Evolutionary conservation across 2,113 vertebrate species (phyloP).

Genomic region (Oreochromis niloticus): DNA sequence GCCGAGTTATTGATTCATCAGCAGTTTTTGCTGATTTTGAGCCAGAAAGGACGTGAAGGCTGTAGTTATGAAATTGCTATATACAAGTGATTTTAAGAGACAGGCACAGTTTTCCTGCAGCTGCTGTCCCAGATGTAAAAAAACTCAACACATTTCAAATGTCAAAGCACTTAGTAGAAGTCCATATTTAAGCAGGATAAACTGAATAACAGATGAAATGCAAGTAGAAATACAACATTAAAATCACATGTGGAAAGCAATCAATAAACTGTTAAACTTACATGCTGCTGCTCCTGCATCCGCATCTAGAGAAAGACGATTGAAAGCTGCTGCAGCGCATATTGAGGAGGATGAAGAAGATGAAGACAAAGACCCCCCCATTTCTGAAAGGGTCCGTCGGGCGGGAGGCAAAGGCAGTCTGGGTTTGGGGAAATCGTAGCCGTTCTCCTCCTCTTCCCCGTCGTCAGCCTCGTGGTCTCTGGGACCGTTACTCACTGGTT

Average conservation of each 20-base stretch:
- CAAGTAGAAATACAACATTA: background rate
- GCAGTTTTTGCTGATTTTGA: background rate
- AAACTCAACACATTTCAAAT: background rate
- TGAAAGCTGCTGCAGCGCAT: slow-evolving; percentile 74
- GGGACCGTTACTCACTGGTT: slow-evolving; percentile 57
- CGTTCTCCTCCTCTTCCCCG: slow-evolving; percentile 80
- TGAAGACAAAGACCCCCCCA: slow-evolving; percentile 74
- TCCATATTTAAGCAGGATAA: background rate
- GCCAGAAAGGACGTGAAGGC: background rate
- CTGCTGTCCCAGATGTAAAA: background rate
- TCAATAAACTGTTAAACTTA: slow-evolving; percentile 28
- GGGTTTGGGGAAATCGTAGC: slow-evolving; percentile 85
- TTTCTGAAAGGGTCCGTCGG: slow-evolving; percentile 86
- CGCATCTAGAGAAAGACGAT: slow-evolving; percentile 77
- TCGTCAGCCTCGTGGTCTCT: slow-evolving; percentile 54
- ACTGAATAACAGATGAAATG: background rate
- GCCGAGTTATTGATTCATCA: background rate
- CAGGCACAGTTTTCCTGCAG: background rate
- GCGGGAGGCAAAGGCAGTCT: slow-evolving; percentile 67
- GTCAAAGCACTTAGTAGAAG: background rate
- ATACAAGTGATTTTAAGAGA: background rate
- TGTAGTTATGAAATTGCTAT: background rate
- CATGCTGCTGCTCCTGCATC: slow-evolving; percentile 60
- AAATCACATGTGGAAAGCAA: background rate
- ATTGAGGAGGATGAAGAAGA: slow-evolving; percentile 62